Conservation (phyloP, 2,797 vertebrate genomes). For the Dicrostonyx torquatus region DNA sequence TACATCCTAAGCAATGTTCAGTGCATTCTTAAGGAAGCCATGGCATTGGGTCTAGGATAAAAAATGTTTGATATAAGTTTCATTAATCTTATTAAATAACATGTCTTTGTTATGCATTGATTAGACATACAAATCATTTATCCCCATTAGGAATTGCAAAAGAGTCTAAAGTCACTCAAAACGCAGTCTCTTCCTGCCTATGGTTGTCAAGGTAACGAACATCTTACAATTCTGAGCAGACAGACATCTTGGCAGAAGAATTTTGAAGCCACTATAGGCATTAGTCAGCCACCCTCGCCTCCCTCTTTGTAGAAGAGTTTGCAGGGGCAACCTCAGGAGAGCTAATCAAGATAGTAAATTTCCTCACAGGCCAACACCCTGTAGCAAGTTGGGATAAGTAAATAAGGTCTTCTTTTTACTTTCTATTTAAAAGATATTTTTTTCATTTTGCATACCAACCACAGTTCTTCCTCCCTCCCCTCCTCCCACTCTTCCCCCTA, state of each 20-base stretch:
- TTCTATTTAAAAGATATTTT: too few species aligned
- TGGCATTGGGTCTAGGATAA: neutral
- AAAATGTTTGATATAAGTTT: slow-evolving; percentile 55
- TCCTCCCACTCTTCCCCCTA: too few species aligned
- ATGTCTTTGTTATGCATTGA: slow-evolving; percentile 68
- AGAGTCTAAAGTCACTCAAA: slow-evolving; percentile 67
- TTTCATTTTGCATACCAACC: too few species aligned
- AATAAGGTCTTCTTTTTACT: neutral
- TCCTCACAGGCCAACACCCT: slow-evolving; percentile 47
- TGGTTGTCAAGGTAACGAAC: slow-evolving; percentile 79
- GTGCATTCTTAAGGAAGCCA: slow-evolving; percentile 50
- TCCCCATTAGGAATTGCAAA: slow-evolving; percentile 62
- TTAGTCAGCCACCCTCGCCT: slow-evolving; percentile 15
- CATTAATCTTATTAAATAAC: slow-evolving; percentile 77
- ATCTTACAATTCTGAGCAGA: slow-evolving; percentile 51
- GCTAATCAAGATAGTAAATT: slow-evolving; percentile 73
- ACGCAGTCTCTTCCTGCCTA: slow-evolving; percentile 23
- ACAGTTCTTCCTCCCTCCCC: too few species aligned
- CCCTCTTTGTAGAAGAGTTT: slow-evolving; percentile 44
- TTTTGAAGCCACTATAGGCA: slow-evolving; percentile 54
- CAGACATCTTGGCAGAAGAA: slow-evolving; percentile 42
- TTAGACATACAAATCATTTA: slow-evolving; percentile 75
- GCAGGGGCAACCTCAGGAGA: slow-evolving; percentile 68
- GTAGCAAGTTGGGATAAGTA: slow-evolving; percentile 61
- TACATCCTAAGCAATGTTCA: slow-evolving; percentile 22